Evolutionary conservation across 2,797 vertebrate species (phyloP), one percentile per base, ranked within the genome.

Genomic region (Poeciliopsis paucimaculata): DNA sequence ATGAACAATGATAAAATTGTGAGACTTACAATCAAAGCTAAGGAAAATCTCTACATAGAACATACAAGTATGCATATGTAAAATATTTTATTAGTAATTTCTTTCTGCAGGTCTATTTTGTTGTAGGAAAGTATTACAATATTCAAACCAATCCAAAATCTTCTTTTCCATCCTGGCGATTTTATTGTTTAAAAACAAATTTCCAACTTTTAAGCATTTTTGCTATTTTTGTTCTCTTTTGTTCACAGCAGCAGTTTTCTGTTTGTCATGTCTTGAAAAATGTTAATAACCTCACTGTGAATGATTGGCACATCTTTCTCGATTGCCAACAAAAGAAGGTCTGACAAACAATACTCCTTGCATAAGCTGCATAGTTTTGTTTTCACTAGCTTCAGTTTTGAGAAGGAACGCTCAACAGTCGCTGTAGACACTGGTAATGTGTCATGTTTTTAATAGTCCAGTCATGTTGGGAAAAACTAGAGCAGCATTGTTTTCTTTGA

Each of bases 351-450:
- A 55, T 83, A 34, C 12, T 87, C 76, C 75, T n/a, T 66, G 36
- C 46, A 87, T 73, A 87, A 68, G 43, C 36, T 78, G 73, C 70
- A 11, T 51, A 79, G 77, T 77, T 60, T 79, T 36, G 66, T 80
- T 26, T 53, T 53, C 51, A 1, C 8, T 53, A 10, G 20, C 51
- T 53, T 53, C 9, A 26, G 2, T 10, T 53, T 53, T 23, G 51
- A 26, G 18, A 53, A 23, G 7, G 7, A 53, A 53, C 23, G 23
- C 51, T 20, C 20, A 20, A 10, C 23, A 3, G 51, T 26, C 1
- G 46, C 47, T 49, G 18, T 18, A 20, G 80, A 87, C 51, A 53
- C 51, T 53, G 51, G 7, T 23, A 10, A 23, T 20, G 5, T 53
- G 49, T 1, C 49, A 12, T 81, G 18, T 53, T 53, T 51, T 23